Percentiles rank a stretch among this genome's conserved stretches.
Evolutionary conservation across 2,113 vertebrate species (phyloP).

Genomic region (Helogale parvula): DNA sequence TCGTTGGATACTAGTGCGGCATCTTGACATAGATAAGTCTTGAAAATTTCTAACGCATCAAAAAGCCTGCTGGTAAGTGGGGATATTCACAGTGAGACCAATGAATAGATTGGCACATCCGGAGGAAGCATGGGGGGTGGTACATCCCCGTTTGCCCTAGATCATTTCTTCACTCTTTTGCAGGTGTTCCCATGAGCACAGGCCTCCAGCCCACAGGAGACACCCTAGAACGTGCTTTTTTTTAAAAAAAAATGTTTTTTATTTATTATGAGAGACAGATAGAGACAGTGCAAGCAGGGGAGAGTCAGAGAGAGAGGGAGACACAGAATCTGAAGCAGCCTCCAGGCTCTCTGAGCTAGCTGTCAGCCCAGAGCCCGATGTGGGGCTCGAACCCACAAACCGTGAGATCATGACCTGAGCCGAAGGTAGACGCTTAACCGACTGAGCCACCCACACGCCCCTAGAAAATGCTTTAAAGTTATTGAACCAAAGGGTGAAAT

Average conservation of each 20-base stretch:
- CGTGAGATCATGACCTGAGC: too few species aligned
- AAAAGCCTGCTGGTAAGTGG: not conserved
- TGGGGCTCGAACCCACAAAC: too few species aligned
- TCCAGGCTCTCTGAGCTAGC: too few species aligned
- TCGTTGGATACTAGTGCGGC: not conserved
- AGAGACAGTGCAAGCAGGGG: too few species aligned
- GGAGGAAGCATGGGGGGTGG: fast-evolving
- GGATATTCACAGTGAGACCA: not conserved
- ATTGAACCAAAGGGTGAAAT: not conserved
- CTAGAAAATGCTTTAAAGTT: not conserved
- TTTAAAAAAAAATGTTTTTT: too few species aligned
- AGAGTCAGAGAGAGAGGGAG: too few species aligned
- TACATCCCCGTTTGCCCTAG: not conserved
- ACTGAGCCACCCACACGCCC: too few species aligned
- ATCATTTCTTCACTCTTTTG: not conserved
- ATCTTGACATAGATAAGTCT: not conserved
- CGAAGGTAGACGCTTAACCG: too few species aligned
- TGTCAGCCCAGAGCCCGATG: too few species aligned
- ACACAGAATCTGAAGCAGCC: too few species aligned
- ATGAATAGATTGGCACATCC: not conserved
- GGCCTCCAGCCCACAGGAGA: not conserved
- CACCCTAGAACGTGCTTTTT: not conserved
- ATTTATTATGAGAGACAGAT: too few species aligned
- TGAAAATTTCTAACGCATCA: not conserved
- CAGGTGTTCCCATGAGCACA: not conserved